Base-by-base conservation (phyloP, 2,888 invertebrate genomes). In the Coenonympha arcania region DNA sequence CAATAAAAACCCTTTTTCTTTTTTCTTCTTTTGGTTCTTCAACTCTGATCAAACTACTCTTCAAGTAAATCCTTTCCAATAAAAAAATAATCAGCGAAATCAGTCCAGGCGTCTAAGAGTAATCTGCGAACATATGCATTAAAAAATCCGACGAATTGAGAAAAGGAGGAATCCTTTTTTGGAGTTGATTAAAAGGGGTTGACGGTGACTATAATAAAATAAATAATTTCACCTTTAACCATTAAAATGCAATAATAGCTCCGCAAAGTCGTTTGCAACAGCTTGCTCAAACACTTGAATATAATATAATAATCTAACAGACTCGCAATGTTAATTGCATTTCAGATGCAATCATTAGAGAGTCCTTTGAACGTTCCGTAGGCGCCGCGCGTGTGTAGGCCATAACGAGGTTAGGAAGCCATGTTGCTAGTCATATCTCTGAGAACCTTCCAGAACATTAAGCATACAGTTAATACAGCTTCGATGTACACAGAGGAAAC, bases 281-380 rank as follows among this genome's bases (percentile, higher is more conserved):
- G 26, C 18, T 31, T 42, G 42, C 16, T 31, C 22, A 51, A 36
- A 37, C 13, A 31, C 11, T 28, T 51, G 43, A 46, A 39, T 49
- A 28, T 33, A 49, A 42, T 48, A 48, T 34, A 28, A 34, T 34
- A 11, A 48, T 43, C 53, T 54, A 56, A 49, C 46, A 45, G 22
- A 36, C 37, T 53, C 55, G 50, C 58, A 55, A 47, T 52, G 58
- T 58, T 61, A 60, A 60, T 63, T 57, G 58, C 56, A 56, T 57
- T 55, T 48, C 46, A 52, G 45, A 57, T 58, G 61, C 61, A 55
- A 57, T 62, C 57, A 62, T 63, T 62, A 61, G 55, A 49, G 55
- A 55, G 53, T 59, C 60, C 64, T 64, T 66, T 65, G 64, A 65
- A 60, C 50, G 52, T 48, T 24, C 48, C 50, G 51, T 51, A 52